Conservation (phyloP, 2,888 invertebrate species). For the Lepidonotus clava region DNA sequence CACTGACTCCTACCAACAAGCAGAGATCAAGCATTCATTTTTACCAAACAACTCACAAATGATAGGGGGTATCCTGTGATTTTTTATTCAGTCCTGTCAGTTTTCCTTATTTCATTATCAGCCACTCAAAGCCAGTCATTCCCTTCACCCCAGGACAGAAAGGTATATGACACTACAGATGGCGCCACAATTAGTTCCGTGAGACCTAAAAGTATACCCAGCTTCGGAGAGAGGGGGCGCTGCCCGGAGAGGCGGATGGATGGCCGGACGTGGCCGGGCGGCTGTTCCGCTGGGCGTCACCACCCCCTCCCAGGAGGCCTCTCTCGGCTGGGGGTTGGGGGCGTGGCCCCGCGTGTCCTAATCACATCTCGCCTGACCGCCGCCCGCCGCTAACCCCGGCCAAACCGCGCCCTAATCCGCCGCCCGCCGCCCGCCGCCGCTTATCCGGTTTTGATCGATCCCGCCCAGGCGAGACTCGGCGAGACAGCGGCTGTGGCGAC, state of each 20-base stretch:
- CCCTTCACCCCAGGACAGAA: too few species aligned
- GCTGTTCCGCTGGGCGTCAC: not conserved
- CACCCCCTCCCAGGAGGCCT: not conserved
- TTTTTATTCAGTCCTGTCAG: too few species aligned
- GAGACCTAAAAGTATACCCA: too few species aligned
- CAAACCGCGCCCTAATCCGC: conserved; percentile 32
- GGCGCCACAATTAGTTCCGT: too few species aligned
- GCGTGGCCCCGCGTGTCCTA: conserved; percentile 4
- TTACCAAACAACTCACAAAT: too few species aligned
- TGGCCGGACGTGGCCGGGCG: not conserved
- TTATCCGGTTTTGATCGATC: conserved; percentile 44
- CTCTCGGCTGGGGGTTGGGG: not conserved
- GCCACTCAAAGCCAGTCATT: too few species aligned
- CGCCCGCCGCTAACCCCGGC: conserved; percentile 44
- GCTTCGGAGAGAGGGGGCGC: not conserved
- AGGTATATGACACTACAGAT: too few species aligned
- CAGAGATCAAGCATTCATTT: too few species aligned
- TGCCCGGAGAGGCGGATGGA: not conserved
- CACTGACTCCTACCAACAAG: too few species aligned
- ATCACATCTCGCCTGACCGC: conserved; percentile 12
- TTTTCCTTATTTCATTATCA: too few species aligned
- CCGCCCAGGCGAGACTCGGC: not conserved
- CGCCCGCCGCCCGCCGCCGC: conserved; percentile 10
- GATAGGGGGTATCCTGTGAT: too few species aligned
- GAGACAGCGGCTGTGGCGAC: not conserved